phyloP scores from a whole-genome alignment of 1,140 invertebrate species.

The Aleiodes sp. region DNA sequence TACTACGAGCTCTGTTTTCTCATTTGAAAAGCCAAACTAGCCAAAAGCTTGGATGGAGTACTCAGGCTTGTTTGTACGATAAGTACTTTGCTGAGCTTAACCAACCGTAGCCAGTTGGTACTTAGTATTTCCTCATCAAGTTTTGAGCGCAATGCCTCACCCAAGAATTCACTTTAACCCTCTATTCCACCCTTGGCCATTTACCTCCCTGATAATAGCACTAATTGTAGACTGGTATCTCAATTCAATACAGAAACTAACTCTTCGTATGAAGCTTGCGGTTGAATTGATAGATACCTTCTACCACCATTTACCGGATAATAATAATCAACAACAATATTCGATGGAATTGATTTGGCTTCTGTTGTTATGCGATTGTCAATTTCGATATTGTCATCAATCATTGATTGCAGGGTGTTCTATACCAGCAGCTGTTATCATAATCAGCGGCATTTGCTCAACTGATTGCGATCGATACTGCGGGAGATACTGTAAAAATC shows the following conservation, averaged over 20 bases:
- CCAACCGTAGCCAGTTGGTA: not conserved
- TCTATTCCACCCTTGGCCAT: not conserved
- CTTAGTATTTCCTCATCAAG: slow-evolving; percentile 1
- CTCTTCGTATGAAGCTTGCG: too few species aligned
- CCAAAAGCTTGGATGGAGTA: not conserved
- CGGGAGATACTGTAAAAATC: too few species aligned
- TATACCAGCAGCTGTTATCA: not conserved
- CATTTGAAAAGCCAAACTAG: not conserved
- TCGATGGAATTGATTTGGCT: too few species aligned
- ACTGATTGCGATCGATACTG: too few species aligned
- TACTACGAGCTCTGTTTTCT: too few species aligned
- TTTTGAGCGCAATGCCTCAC: not conserved
- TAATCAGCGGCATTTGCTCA: too few species aligned
- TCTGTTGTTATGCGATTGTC: too few species aligned
- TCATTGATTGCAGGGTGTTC: not conserved
- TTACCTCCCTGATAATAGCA: not conserved
- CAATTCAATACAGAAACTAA: slow-evolving; percentile 4
- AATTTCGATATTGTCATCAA: slow-evolving; percentile 6
- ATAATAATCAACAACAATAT: too few species aligned
- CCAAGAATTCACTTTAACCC: too few species aligned
- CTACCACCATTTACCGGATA: too few species aligned
- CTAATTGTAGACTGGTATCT: not conserved
- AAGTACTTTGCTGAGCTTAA: not conserved
- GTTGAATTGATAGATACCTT: too few species aligned
- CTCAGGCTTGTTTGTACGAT: not conserved